Evolutionary conservation across 1,140 invertebrate species (phyloP).

Genomic region (Aphelinus certus): DNA sequence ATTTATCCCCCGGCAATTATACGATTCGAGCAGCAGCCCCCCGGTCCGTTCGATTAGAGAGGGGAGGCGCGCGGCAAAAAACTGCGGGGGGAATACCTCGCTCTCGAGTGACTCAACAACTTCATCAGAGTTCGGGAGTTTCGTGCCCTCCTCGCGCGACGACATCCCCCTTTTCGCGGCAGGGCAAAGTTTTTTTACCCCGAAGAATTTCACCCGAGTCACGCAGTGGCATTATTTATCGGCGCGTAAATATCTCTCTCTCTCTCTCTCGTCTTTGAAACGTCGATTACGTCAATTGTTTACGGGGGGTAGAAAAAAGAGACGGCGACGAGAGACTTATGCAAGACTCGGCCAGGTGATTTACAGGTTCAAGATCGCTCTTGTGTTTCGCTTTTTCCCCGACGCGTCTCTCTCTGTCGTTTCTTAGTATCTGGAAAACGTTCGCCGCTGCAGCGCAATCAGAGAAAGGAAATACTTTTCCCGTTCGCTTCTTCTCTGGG

Average conservation of each 20-base stretch:
- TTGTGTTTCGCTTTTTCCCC: too few relatives aligned
- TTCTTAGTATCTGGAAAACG: too few relatives aligned
- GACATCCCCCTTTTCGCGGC: not conserved
- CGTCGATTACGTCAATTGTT: conserved; percentile 30
- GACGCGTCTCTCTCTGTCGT: too few relatives aligned
- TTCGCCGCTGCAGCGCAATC: too few relatives aligned
- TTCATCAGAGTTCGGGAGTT: conserved; percentile 19
- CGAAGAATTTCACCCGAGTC: conserved; percentile 10
- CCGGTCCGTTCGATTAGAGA: too few relatives aligned
- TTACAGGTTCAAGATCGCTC: conserved; percentile 35
- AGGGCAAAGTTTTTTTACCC: conserved; percentile 14
- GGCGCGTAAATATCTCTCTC: conserved; percentile 19
- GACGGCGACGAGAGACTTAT: conserved; percentile 13
- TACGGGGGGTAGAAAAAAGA: conserved; percentile 9
- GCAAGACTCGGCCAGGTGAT: conserved; percentile 17
- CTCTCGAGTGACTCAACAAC: conserved; percentile 8
- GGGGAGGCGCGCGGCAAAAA: not conserved
- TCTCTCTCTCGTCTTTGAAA: not conserved
- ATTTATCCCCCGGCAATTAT: too few relatives aligned
- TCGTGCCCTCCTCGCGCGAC: not conserved
- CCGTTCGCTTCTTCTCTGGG: too few relatives aligned
- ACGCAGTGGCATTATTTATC: conserved; percentile 24
- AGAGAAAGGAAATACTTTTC: too few relatives aligned
- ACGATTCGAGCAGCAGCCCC: too few relatives aligned
- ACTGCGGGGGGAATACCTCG: not conserved